Base-by-base conservation (phyloP, 2,113 vertebrate species). In the Egretta garzetta region DNA sequence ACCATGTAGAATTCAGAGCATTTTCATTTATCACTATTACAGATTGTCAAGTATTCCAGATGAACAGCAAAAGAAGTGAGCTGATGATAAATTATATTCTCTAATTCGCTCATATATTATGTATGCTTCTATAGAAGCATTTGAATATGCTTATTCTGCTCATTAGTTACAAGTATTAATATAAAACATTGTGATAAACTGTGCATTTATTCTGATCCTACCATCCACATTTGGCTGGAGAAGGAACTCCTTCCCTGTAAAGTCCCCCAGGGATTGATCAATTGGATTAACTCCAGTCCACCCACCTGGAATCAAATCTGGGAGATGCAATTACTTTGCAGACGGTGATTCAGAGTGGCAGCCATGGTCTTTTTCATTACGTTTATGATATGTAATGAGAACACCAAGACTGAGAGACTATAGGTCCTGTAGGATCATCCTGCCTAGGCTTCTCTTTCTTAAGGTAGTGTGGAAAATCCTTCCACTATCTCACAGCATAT, bases 21-120 rank as follows among this genome's bases (percentile, higher is more conserved):
- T 80, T 94, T 94, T 74, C 4, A 67, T 90, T 77, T 83, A 86
- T 93, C 28, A 47, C 5, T 64, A 23, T 91, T 86, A 82, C 13
- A 80, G 35, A 39, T 35, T 50, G 41, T 80, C 62, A 75, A 21
- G 9, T 70, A 41, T 85, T 82, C 39, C n/a, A 85, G 33, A 68
- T 56, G 35, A 73, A 24, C 15, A 3, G 27, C 33, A 84, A 59
- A 96, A 35, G 53, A 70, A 32, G 4, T 0, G 0, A 89, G 41
- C 7, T 80, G 33, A 55, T 81, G 59, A 81, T 86, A 71, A 93
- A 89, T 87, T 37, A 32, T 45, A 5, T 70, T 71, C 22, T 50
- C 49, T 67, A 58, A 86, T 89, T 84, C 41, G 62, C 7, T 58
- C 47, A 53, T n/a, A 30, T 21, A 39, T 62, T 62, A 45, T 23